Base-by-base conservation (phyloP, 2,797 vertebrate genomes). In the Remorina albescens region DNA sequence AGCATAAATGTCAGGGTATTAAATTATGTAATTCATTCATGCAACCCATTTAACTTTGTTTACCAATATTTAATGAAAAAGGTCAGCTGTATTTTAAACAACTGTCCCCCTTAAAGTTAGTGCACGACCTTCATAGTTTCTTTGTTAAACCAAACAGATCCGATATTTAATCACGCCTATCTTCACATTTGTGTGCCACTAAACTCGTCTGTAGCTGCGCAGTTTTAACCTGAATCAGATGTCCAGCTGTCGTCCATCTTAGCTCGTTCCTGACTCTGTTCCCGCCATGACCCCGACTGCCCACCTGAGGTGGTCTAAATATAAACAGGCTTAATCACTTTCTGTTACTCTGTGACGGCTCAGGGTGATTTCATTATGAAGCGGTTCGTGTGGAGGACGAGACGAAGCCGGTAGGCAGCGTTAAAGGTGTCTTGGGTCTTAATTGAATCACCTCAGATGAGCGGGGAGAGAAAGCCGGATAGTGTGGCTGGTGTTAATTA, bases 381-480 rank as follows among this genome's bases (percentile, higher is more conserved):
- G 21, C 18, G 68, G 73, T 84, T 82, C 47, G 76, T 59, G 42
- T 56, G 49, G 57, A 39, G 34, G 54, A 78, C 70, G 79, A 80
- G 51, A 54, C 23, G 75, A 69, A 84, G 84, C 81, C 47, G 6
- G 54, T 77, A 69, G 86, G 82, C 79, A 76, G 67, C 34, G 30
- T 85, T 82, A 71, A 89, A 86, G 64, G 81, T 78, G 67, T 84
- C 54, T 60, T 51, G 53, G 26, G 49, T 74, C 63, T 41, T 89
- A 90, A 91, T 86, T 89, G 68, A 91, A 88, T 88, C 70, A 70
- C 59, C 77, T 78, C 50, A 78, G 50, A 84, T 68, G 47, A 75
- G 67, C 25, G 42, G 21, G 59, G 19, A 74, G 19, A 74, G 80
- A 63, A 66, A 50, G 26, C 25, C 34, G 51, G 34, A 72, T 56